Base-by-base conservation (phyloP, 2,888 invertebrate species). In the Osmoderma eremita region DNA sequence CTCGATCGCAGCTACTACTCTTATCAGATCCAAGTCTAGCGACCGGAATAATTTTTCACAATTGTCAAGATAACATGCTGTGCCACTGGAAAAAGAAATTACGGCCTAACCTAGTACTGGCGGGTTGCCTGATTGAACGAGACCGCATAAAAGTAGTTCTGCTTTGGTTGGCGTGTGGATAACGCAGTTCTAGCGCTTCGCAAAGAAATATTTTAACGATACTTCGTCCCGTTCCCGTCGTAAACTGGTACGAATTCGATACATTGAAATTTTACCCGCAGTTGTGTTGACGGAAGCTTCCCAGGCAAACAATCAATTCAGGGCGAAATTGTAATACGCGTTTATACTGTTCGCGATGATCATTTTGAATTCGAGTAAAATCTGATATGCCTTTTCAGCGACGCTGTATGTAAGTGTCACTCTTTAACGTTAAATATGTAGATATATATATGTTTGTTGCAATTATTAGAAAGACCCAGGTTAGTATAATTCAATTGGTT, bases 201-300 rank as follows among this genome's bases (percentile, higher is more conserved):
- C 58, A 48, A 45, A 61, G 30, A 61, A 53, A 53, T 36, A 53
- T 38, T 53, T 42, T 53, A 63, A 63, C 42, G 41, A 51, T 63
- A 63, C 42, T 63, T 41, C 39, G 39, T 42, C 30, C 36, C 58
- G 62, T 63, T 49, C 69, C 67, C 30, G 51, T 66, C 68, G 68
- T 68, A 56, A 61, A 65, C 68, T 66, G 70, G 70, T 70, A 70
- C 70, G 49, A 67, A 68, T 45, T 50, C 62, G 65, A 68, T 68
- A 58, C 62, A 65, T 45, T 45, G 58, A 42, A 67, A 66, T 63
- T 63, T 53, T 42, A 42, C 51, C 41, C 42, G 42, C 42, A 42
- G 42, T 53, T 39, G 53, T 42, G 42, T 15, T 53, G 42, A 24
- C 22, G 41, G 15, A 24, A 24, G 42, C 42, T 45, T 30, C 18